Conservation (phyloP, 2,888 invertebrate species). For the Tridacna crocea region DNA sequence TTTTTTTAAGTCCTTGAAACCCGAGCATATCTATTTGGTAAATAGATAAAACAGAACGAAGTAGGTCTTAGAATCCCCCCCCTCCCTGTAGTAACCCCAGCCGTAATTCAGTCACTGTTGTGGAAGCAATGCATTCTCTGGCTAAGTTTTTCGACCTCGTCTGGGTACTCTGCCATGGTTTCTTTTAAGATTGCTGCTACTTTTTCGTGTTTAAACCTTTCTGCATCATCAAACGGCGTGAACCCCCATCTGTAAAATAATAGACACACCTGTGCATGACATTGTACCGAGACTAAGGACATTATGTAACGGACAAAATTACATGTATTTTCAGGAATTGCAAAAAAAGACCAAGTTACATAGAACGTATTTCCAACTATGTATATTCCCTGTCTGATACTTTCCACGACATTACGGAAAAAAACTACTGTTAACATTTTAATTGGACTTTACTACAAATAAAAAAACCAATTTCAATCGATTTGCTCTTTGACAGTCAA, state of each 20-base stretch:
- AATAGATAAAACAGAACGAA: background rate
- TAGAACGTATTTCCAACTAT: background rate
- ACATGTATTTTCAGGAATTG: too few relatives aligned
- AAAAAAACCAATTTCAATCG: too few relatives aligned
- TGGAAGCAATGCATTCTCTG: constrained; percentile 1
- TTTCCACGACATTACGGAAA: too few relatives aligned
- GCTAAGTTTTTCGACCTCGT: background rate
- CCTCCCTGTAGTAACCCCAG: background rate
- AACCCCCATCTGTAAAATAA: constrained; percentile 91
- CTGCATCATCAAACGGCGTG: constrained; percentile 95
- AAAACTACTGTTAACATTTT: too few relatives aligned
- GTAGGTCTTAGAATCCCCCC: background rate
- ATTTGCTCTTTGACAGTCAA: too few relatives aligned
- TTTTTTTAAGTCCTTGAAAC: background rate
- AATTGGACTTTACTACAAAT: too few relatives aligned
- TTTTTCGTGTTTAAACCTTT: constrained; percentile 91
- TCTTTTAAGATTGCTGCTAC: constrained; percentile 87
- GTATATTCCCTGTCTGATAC: too few relatives aligned
- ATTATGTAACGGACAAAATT: too few relatives aligned
- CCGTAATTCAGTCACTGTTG: constrained; percentile 5
- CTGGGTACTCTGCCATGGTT: constrained; percentile 51
- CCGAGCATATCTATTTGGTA: background rate
- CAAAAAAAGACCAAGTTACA: background rate
- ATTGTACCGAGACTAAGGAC: too few relatives aligned
- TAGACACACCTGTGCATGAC: background rate